Evolutionary conservation across 2,888 invertebrate genomes (phyloP).

Genomic region (Scaptomyza polygonia): DNA sequence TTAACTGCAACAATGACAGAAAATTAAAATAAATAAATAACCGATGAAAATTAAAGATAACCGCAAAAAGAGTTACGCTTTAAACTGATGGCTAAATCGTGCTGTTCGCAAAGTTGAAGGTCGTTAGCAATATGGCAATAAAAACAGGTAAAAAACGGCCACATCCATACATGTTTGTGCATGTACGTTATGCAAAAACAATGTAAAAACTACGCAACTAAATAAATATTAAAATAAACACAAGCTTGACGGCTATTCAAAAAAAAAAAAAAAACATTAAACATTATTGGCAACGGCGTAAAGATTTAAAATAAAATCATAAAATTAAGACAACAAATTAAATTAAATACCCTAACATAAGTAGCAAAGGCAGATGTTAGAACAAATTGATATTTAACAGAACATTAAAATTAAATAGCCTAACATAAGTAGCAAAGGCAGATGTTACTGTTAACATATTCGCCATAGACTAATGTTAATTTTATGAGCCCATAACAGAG

Average conservation of each 20-base stretch:
- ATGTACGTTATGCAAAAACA: slow-evolving; percentile 19
- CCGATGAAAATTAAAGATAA: slow-evolving; percentile 7
- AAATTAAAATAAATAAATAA: slow-evolving; percentile 7
- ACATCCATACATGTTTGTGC: background rate
- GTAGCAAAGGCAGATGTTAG: no score
- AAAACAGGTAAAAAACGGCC: background rate
- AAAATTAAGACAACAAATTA: slow-evolving; percentile 7
- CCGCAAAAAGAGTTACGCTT: slow-evolving; percentile 14
- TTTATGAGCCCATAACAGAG: background rate
- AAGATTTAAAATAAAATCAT: slow-evolving; percentile 14
- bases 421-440: no score
- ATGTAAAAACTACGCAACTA: slow-evolving; percentile 46
- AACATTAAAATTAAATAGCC: slow-evolving; percentile 25
- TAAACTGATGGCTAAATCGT: slow-evolving; percentile 60
- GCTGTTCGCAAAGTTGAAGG: slow-evolving; percentile 60
- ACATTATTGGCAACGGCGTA: slow-evolving; percentile 38
- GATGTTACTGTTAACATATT: background rate
- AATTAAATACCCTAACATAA: slow-evolving; percentile 17
- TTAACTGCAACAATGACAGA: slow-evolving; percentile 43
- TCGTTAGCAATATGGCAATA: slow-evolving; percentile 20
- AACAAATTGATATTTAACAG: no score
- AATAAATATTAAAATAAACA: slow-evolving; percentile 37
- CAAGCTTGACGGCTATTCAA: slow-evolving; percentile 41
- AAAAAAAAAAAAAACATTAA: slow-evolving; percentile 48
- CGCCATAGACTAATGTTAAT: no score